These are phyloP conservation scores for Caenorhabditis sinica DNA, from an alignment of 2,888 invertebrate genomes.

Conservation along the genomic window DNA sequence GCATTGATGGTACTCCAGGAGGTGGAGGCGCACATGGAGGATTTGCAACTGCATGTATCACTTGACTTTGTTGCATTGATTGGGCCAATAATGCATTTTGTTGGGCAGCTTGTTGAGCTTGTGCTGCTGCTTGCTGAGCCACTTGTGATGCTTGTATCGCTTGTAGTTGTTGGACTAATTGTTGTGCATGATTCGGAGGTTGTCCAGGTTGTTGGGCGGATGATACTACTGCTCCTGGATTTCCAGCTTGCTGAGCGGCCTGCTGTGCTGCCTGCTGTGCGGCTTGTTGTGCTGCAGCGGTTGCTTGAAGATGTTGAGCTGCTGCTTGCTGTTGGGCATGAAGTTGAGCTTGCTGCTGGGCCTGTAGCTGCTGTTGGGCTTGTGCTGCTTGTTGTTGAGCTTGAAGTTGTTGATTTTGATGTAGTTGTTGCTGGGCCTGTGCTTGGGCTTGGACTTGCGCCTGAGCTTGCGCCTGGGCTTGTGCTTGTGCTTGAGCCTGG, in stretches of 20 bases:
- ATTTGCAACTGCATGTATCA: conserved; percentile 9
- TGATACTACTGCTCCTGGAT: not conserved
- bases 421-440: conserved; percentile 38
- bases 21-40: conserved; percentile 56
- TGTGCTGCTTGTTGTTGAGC: conserved; percentile 32
- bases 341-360: conserved; percentile 34
- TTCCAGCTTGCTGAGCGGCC: not conserved
- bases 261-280: conserved; percentile 16
- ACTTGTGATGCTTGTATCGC: conserved; percentile 31
- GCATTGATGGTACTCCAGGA: conserved; percentile 68
- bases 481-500: conserved; percentile 18
- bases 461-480: conserved; percentile 22
- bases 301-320: not conserved
- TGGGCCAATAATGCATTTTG: conserved; percentile 40
- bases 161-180: conserved; percentile 33
- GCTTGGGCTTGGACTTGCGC: conserved; percentile 18
- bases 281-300: conserved; percentile 1
- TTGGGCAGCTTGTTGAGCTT: conserved; percentile 29
- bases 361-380: conserved; percentile 29
- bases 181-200: not conserved
- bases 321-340: conserved; percentile 8
- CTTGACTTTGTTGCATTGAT: conserved; percentile 36
- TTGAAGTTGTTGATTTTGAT: conserved; percentile 33
- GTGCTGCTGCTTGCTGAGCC: not conserved
- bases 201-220: not conserved